Evolutionary conservation across 2,113 vertebrate species (phyloP).

Genomic region (Laterallus jamaicensis): DNA sequence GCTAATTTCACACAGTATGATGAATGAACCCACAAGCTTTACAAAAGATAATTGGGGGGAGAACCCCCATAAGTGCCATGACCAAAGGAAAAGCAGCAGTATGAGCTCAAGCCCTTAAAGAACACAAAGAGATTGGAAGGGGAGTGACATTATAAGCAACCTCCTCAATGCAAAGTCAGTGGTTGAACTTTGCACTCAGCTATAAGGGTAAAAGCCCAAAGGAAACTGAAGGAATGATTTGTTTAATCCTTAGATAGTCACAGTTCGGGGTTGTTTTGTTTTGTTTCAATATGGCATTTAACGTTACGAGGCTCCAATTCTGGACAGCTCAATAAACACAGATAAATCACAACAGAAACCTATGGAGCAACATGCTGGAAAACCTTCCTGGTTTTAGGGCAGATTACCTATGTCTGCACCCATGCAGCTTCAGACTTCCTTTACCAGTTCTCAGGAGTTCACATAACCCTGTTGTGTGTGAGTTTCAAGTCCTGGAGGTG

Average conservation of each 20-base stretch:
- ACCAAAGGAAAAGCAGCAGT: not conserved
- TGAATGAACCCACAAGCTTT: not conserved
- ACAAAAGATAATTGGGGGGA: not conserved
- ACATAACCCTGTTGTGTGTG: not conserved
- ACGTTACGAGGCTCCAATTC: not conserved
- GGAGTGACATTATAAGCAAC: not conserved
- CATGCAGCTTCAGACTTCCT: slow-evolving; percentile 17
- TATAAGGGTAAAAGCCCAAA: not conserved
- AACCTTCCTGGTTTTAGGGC: not conserved
- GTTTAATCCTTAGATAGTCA: slow-evolving; percentile 37
- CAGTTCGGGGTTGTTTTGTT: not conserved
- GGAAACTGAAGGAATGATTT: not conserved
- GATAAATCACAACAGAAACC: slow-evolving; percentile 7
- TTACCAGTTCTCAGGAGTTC: not conserved
- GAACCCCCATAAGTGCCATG: not conserved
- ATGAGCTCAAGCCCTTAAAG: not conserved
- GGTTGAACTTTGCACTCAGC: not conserved
- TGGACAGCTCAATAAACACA: not conserved
- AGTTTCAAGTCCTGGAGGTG: slow-evolving; percentile 20
- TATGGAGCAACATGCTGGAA: not conserved
- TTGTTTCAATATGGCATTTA: not conserved
- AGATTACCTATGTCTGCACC: not conserved
- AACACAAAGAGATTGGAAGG: not conserved
- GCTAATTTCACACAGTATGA: not conserved
- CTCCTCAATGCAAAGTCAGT: not conserved